phyloP scores from a whole-genome alignment of 1,140 invertebrate species.

The Pemphigus obesinymphae region DNA sequence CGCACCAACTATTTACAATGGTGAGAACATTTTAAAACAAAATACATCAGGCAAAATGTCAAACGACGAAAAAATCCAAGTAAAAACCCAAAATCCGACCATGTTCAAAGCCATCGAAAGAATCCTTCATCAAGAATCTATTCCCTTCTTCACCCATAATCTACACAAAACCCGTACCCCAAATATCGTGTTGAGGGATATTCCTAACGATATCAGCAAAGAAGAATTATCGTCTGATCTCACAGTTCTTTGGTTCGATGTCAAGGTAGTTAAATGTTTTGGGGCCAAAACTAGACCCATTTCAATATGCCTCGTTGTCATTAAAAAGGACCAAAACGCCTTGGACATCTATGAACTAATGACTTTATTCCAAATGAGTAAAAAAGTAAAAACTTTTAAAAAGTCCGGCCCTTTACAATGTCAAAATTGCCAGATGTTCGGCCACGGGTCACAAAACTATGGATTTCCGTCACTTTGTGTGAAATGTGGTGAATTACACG shows the following conservation, averaged over 20 bases:
- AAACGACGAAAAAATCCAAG: not conserved
- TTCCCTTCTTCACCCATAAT: not conserved
- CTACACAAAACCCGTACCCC: not conserved
- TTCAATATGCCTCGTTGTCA: not conserved
- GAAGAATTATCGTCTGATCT: not conserved
- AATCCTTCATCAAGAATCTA: not conserved
- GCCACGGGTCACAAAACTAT: too few species aligned
- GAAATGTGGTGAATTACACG: too few species aligned
- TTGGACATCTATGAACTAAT: not conserved
- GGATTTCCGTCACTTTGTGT: too few species aligned
- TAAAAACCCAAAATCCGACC: too few species aligned
- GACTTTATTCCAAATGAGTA: not conserved
- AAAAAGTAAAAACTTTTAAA: not conserved
- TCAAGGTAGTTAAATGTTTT: too few species aligned
- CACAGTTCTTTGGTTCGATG: not conserved
- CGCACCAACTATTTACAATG: not conserved
- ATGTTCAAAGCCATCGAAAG: not conserved
- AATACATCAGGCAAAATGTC: too few species aligned
- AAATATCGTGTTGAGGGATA: not conserved
- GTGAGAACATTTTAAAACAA: not conserved
- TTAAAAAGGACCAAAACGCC: not conserved
- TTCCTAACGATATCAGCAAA: not conserved
- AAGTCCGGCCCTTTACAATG: constrained; percentile 5
- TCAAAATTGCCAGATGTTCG: not conserved
- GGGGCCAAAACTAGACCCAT: not conserved